Conservation (phyloP, 1,140 invertebrate genomes). For the Micrasema longulum region DNA sequence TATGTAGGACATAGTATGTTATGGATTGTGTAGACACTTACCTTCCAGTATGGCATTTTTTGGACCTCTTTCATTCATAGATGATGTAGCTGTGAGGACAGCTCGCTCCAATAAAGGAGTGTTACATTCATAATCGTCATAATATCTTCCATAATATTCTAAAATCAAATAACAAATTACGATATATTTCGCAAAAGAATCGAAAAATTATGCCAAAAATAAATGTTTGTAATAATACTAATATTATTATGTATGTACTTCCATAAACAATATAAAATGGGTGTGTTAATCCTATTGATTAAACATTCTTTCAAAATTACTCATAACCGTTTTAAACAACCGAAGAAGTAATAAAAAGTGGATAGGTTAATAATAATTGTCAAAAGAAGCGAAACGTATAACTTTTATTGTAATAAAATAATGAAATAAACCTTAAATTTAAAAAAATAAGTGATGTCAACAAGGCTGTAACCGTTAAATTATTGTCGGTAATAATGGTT, state of each 20-base stretch:
- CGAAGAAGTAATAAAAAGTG: background rate
- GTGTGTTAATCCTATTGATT: constrained; percentile 28
- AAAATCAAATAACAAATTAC: constrained; percentile 48
- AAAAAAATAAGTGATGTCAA: constrained; percentile 9
- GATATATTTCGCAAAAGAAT: constrained; percentile 1
- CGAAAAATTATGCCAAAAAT: background rate
- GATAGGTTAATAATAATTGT: no score
- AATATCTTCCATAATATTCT: constrained; percentile 62
- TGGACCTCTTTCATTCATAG: constrained; percentile 80
- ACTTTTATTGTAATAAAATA: no score
- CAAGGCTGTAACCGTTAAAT: constrained; percentile 14
- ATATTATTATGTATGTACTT: background rate
- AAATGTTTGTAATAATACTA: background rate
- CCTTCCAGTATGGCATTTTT: constrained; percentile 85
- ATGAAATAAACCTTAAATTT: no score
- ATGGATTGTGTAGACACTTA: constrained; percentile 68
- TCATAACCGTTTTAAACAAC: background rate
- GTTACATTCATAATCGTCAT: constrained; percentile 83
- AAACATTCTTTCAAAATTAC: constrained; percentile 19
- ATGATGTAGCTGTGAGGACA: constrained; percentile 81
- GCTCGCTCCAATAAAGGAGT: constrained; percentile 80
- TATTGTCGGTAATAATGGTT: background rate
- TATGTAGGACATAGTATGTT: no score
- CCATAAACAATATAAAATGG: constrained; percentile 29
- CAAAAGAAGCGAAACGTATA: no score